Conservation (phyloP, 2,113 vertebrate genomes). For the Lampris megalopsis region DNA sequence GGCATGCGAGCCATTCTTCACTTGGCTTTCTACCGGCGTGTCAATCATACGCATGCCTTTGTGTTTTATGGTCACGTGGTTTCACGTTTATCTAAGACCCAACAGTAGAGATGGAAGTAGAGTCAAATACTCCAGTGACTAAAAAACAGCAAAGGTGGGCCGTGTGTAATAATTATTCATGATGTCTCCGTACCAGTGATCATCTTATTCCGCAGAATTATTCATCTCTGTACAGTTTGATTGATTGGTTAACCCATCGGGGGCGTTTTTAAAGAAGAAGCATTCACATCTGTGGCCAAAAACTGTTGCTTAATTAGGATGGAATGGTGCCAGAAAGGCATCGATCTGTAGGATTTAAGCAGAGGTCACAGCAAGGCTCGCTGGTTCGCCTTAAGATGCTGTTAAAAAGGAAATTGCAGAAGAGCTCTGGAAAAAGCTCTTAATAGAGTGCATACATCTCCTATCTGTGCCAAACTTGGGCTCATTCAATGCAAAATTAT, state of each 20-base stretch:
- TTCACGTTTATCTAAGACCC: conserved; percentile 27
- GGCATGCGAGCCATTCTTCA: conserved; percentile 45
- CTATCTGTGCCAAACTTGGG: not conserved
- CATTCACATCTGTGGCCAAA: no score
- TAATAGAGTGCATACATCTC: no score
- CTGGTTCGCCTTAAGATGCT: conserved; percentile 22
- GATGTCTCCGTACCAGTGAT: not conserved
- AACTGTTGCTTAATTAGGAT: not conserved
- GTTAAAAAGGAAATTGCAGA: not conserved
- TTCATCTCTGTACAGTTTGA: not conserved
- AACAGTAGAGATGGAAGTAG: conserved; percentile 19
- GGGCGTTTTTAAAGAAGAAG: conserved; percentile 1
- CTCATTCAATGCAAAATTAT: no score
- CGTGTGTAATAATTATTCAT: no score
- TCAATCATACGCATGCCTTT: conserved; percentile 55
- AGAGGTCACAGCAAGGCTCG: conserved; percentile 6
- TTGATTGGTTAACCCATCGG: not conserved
- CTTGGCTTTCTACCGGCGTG: conserved; percentile 33
- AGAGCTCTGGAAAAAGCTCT: no score
- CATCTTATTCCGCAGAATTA: not conserved
- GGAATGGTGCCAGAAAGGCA: conserved; percentile 8
- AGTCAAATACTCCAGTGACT: conserved; percentile 25
- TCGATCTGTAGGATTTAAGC: conserved; percentile 34
- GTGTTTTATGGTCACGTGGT: conserved; percentile 46
- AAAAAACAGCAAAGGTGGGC: conserved; percentile 3